These are phyloP conservation scores for Brienomyrus longianalis DNA, from an alignment of 2,113 vertebrate species.

Conservation along the genomic window DNA sequence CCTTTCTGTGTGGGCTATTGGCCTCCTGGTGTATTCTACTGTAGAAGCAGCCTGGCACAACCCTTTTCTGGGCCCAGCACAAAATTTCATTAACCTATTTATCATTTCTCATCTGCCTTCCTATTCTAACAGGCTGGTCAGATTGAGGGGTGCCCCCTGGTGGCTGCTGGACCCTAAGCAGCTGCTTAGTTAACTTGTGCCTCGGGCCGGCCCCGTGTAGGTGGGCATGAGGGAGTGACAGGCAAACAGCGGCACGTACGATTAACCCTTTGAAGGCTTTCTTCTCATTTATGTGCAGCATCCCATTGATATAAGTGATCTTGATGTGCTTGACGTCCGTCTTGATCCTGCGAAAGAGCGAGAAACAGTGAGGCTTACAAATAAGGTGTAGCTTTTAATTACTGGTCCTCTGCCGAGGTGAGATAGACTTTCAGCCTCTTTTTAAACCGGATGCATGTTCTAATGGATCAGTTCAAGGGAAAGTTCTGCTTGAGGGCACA, in stretches of 20 bases:
- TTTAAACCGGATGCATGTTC: not conserved
- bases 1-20: not conserved
- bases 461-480: not conserved
- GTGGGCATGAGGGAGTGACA: not conserved
- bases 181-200: not conserved
- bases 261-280: constrained; percentile 78
- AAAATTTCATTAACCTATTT: not conserved
- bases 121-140: not conserved
- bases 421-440: not conserved
- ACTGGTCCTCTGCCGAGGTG: not conserved
- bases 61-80: not conserved
- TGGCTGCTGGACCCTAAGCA: not conserved
- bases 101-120: not conserved
- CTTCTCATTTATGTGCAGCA: constrained; percentile 83
- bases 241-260: not conserved
- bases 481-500: not conserved
- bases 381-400: not conserved
- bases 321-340: constrained; percentile 84
- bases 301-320: constrained; percentile 71
- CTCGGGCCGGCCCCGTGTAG: not conserved
- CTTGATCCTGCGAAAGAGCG: constrained; percentile 62
- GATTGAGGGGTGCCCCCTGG: not conserved
- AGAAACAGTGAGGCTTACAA: not conserved
- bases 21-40: not conserved
- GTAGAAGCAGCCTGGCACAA: not conserved